Conservation (phyloP, 1,140 invertebrate genomes). For the Listronotus bonariensis region DNA sequence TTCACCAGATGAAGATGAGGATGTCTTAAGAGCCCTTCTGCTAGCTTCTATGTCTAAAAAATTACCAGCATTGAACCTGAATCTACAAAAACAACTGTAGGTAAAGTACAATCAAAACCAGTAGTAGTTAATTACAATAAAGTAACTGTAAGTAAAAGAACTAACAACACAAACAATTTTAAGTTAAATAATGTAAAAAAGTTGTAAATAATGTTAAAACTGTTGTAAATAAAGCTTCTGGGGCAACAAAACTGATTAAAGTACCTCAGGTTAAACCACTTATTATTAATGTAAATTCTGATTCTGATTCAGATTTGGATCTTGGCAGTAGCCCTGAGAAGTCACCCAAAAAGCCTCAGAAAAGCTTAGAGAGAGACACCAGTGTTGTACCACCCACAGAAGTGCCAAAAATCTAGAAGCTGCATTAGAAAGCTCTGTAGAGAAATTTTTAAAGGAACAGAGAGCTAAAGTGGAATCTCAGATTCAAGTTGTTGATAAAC, state of each 20-base stretch:
- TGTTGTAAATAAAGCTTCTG: conserved; percentile 3
- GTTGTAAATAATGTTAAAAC: conserved; percentile 17
- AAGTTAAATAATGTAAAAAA: conserved; percentile 25
- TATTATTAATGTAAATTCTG: conserved; percentile 51
- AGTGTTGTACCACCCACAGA: conserved; percentile 7
- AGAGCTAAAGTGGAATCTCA: conserved; percentile 49
- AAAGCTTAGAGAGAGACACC: neutral
- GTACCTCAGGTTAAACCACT: conserved; percentile 47
- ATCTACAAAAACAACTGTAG: neutral
- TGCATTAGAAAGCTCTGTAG: conserved; percentile 40
- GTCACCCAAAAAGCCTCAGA: conserved; percentile 7
- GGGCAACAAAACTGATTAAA: neutral
- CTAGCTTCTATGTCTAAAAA: conserved; percentile 53
- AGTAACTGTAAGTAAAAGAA: neutral
- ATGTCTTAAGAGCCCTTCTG: conserved; percentile 52
- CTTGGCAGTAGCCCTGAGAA: conserved; percentile 12
- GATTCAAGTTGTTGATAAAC: conserved; percentile 10
- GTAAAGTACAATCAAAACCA: neutral
- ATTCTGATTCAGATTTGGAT: conserved; percentile 49
- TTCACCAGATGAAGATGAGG: conserved; percentile 51
- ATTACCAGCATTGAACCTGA: conserved; percentile 38
- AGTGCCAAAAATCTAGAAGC: conserved; percentile 15
- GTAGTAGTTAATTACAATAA: neutral
- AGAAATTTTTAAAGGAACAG: conserved; percentile 51
- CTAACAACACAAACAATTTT: conserved; percentile 13